Evolutionary conservation across 2,113 vertebrate species (phyloP).

Genomic region (Camelus dromedarius): DNA sequence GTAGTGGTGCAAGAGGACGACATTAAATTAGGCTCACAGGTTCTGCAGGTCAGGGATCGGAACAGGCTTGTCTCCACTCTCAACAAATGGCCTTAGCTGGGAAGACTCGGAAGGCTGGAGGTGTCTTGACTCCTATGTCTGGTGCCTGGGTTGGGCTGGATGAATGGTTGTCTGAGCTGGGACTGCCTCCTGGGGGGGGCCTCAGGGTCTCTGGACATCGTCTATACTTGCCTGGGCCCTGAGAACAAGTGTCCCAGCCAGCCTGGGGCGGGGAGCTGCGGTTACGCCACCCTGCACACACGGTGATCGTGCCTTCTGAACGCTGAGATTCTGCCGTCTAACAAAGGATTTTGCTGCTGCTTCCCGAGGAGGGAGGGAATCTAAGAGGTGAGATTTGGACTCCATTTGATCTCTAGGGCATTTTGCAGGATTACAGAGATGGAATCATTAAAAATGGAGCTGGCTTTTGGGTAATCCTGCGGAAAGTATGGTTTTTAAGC

Average conservation of each 20-base stretch:
- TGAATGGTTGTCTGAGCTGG: not conserved
- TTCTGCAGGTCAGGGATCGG: not conserved
- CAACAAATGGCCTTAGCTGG: not conserved
- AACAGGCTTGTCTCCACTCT: not conserved
- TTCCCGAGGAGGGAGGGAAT: not conserved
- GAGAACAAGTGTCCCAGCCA: not conserved
- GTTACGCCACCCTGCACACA: not conserved
- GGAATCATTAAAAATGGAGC: not conserved
- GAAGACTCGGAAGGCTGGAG: not conserved
- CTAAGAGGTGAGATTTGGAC: not conserved
- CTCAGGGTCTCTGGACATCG: not conserved
- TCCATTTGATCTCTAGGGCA: not conserved
- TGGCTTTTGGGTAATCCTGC: not conserved
- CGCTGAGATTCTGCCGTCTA: not conserved
- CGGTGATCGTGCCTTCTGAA: not conserved
- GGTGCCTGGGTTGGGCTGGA: not conserved
- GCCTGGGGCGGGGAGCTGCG: not conserved
- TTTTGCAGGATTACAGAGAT: not conserved
- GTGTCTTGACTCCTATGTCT: accelerated
- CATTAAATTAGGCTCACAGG: not conserved
- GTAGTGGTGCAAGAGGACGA: not conserved
- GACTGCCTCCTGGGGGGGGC: too few relatives aligned
- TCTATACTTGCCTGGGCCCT: not conserved
- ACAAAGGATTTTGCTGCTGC: too few relatives aligned
- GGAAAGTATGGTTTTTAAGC: not conserved